Percentiles rank a stretch among this genome's conserved stretches.
Evolutionary conservation across 2,797 vertebrate species (phyloP).

Genomic region (Gouania willdenowi): DNA sequence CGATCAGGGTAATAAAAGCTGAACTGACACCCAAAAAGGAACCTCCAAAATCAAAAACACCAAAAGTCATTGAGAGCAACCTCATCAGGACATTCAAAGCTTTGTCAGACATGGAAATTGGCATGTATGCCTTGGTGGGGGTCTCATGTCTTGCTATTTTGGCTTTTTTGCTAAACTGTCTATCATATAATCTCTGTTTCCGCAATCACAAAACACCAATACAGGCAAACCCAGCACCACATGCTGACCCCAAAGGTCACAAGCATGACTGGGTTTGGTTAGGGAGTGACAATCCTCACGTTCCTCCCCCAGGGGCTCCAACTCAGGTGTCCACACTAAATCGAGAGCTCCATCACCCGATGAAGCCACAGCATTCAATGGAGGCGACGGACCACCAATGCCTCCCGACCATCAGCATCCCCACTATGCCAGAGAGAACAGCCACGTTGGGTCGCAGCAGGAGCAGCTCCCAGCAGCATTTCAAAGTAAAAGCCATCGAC

Average conservation of each 20-base stretch:
- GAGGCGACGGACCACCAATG: conserved; percentile 66
- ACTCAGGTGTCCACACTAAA: conserved; percentile 45
- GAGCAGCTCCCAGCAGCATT: conserved; percentile 58
- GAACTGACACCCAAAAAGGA: conserved; percentile 59
- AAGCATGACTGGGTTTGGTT: conserved; percentile 91
- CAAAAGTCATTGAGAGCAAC: conserved; percentile 68
- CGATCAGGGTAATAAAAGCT: conserved; percentile 33
- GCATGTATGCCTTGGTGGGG: conserved; percentile 86
- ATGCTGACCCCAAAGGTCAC: conserved; percentile 74
- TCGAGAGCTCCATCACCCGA: conserved; percentile 55
- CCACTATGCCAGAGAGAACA: conserved; percentile 77
- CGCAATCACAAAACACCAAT: conserved; percentile 80
- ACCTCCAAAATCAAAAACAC: conserved; percentile 63
- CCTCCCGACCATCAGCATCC: conserved; percentile 53
- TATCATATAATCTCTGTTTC: conserved; percentile 79
- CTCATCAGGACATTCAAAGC: conserved; percentile 69
- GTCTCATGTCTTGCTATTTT: conserved; percentile 88
- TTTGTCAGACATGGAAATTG: conserved; percentile 85
- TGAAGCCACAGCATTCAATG: conserved; percentile 71
- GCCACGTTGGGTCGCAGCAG: conserved; percentile 80
- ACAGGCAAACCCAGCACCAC: conserved; percentile 64
- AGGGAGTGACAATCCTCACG: conserved; percentile 64
- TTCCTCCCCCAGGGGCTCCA: conserved; percentile 46
- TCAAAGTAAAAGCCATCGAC: conserved; percentile 54
- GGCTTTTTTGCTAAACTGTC: conserved; percentile 90